Evolutionary conservation across 2,888 invertebrate species (phyloP).

Genomic region (Melieria omissa): DNA sequence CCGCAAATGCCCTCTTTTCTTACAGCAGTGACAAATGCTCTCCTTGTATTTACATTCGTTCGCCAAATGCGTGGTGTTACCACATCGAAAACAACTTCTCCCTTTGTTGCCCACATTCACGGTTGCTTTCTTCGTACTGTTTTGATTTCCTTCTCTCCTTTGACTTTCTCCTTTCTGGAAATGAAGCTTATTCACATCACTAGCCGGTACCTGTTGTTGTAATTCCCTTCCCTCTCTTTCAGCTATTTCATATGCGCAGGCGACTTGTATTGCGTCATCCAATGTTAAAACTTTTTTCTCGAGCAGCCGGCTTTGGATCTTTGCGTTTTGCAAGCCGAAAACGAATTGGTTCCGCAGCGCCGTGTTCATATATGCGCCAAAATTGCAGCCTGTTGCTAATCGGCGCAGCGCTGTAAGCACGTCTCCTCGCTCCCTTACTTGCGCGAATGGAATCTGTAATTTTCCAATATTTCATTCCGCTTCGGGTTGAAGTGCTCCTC

Average conservation of each 20-base stretch:
- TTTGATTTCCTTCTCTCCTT: no score
- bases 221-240: background rate
- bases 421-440: no score
- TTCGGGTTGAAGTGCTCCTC: slow-evolving; percentile 2
- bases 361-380: background rate
- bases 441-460: background rate
- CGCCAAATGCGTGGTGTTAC: slow-evolving; percentile 24
- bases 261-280: background rate
- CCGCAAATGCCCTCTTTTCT: slow-evolving; percentile 28
- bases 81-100: slow-evolving; percentile 28
- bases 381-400: background rate
- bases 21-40: slow-evolving; percentile 29
- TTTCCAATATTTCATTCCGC: slow-evolving; percentile 2
- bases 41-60: slow-evolving; percentile 24
- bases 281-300: background rate
- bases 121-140: no score
- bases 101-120: no score
- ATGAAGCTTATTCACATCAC: no score
- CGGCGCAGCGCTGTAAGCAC: background rate
- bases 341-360: background rate
- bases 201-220: background rate
- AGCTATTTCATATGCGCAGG: slow-evolving; percentile 1
- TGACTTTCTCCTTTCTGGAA: no score
- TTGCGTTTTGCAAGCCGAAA: background rate
- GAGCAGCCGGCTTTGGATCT: background rate